Percentiles rank a stretch among this genome's conserved stretches.
phyloP scores from a whole-genome alignment of 2,888 invertebrate species.

The Drosophila neonasuta region DNA sequence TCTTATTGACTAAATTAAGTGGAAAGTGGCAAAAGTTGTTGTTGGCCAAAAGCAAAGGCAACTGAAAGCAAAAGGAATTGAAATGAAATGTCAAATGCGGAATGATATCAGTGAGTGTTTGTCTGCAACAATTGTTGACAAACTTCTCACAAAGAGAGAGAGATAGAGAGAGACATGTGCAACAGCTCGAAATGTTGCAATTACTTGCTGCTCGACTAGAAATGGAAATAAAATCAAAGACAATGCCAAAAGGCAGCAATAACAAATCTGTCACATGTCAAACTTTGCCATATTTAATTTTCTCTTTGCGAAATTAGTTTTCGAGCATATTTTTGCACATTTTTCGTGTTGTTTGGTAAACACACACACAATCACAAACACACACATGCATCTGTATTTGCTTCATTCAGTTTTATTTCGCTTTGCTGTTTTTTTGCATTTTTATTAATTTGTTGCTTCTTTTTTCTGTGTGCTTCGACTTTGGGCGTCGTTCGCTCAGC shows the following conservation, averaged over 20 bases:
- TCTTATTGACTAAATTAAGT: conserved; percentile 77
- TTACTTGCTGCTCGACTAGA: conserved; percentile 41
- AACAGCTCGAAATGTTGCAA: conserved; percentile 63
- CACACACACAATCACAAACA: conserved; percentile 18
- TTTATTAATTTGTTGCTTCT: conserved; percentile 9
- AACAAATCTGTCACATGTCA: conserved; percentile 75
- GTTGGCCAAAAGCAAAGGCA: conserved; percentile 32
- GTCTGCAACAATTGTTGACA: conserved; percentile 1
- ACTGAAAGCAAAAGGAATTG: conserved; percentile 58
- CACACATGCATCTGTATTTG: background rate
- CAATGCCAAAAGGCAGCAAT: conserved; percentile 42
- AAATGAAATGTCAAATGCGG: conserved; percentile 44
- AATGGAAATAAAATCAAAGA: conserved; percentile 70
- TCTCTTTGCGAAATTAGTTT: conserved; percentile 77
- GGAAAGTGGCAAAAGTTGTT: conserved; percentile 52
- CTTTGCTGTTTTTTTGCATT: conserved; percentile 13
- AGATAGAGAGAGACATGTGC: conserved; percentile 14
- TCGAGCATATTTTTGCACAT: conserved; percentile 52
- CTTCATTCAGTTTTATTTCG: conserved; percentile 19
- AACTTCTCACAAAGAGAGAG: conserved; percentile 7
- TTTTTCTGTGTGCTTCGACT: conserved; percentile 11
- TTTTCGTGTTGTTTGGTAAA: conserved; percentile 36
- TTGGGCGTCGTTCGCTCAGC: conserved; percentile 54
- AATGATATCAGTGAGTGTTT: conserved; percentile 51
- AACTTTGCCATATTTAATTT: conserved; percentile 77